Base-by-base conservation (phyloP, 2,797 vertebrate genomes). In the Danio choprae region DNA sequence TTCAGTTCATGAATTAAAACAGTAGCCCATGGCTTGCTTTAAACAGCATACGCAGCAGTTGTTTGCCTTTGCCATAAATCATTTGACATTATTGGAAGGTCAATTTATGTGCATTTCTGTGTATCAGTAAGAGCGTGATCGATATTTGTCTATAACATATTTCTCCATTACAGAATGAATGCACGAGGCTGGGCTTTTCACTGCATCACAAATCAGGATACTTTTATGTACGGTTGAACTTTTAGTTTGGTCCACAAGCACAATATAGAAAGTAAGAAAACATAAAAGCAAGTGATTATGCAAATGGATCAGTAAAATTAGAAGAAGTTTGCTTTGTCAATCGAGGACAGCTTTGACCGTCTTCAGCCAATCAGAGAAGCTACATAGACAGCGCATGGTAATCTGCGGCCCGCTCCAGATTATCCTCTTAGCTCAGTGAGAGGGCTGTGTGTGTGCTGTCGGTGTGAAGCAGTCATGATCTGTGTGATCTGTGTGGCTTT, bases 351-450 rank as follows among this genome's bases (percentile, higher is more conserved):
- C 69, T 83, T 79, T 86, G 72, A 29, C 15, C 29, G 36, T 79
- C 69, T 63, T 55, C 60, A 78, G 74, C 81, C 85, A 86, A 84
- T 86, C 87, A 84, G 90, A 80, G 86, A 90, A 84, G 87, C 83
- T 92, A 89, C 87, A 91, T 88, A 87, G 62, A 53, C 68, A 75
- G 86, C 77, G 69, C 89, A 88, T 85, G 74, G 89, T 96, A 96
- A 95, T 95, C 95, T 93, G 83, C 67, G 53, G 89, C 85, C 90
- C 89, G 83, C 88, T 91, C 84, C 87, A 87, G 62, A 74, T 97
- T 93, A 97, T 96, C 96, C 94, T 97, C 95, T 98, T 97, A 97
- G 87, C 87, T 89, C 84, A 86, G 81, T 58, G 82, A 81, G 63
- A 56, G 79, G n/a, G 84, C 43, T 71, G 82, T 76, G 70, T 84